Evolutionary conservation across 2,888 invertebrate genomes (phyloP), one percentile per base, ranked within the genome.

Genomic region (Eretmocerus hayati): DNA sequence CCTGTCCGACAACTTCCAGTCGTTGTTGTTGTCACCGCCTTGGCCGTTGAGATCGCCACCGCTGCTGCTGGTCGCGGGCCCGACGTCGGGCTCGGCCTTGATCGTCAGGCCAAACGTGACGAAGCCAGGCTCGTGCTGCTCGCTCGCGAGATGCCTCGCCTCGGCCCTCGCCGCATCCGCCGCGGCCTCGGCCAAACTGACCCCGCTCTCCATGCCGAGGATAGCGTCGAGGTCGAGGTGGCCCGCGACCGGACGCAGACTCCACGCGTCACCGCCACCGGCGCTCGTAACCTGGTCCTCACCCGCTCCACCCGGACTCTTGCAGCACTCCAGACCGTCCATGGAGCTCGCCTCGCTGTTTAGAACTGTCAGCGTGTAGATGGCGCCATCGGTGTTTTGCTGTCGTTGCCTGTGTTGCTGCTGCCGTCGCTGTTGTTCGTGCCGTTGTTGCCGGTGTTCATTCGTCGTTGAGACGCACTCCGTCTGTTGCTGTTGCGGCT

Each of bases 341-440:
- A 71, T 71, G 5, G 71, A 70, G 41, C 68, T 71, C 1, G 69
- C 64, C 60, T 84, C 83, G 59, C 85, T 86, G 72, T 90, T 89
- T 65, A 90, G 80, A 67, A 90, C 89, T 64, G 90, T 90, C 56
- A 90, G 74, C 48, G 90, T 90, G 71, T 90, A 90, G 65, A 90
- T 90, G 69, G 84, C 74, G 53, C 77, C 78, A 55, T 78, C 78
- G 5, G 77, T 77, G 59, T 76, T 78, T 49, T 73, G 37, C 33
- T 33, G 75, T 37, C 70, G 59, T 32, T 69, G 67, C 11, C 47
- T 42, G 32, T 19, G n/a, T 33, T 19, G 19, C 4, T 18, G 31
- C 16, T 15, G 26, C 26, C 2, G 15, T 13, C 2, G 11, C 19
- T 40, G 39, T 15, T 44, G 42, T 2, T 40, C 26, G 11, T 45